A percentile compares a stretch with the other conserved stretches of the same genome.
These are phyloP conservation scores for Oeneis ivallda DNA, from an alignment of 2,888 invertebrate genomes.

Conservation along the genomic window DNA sequence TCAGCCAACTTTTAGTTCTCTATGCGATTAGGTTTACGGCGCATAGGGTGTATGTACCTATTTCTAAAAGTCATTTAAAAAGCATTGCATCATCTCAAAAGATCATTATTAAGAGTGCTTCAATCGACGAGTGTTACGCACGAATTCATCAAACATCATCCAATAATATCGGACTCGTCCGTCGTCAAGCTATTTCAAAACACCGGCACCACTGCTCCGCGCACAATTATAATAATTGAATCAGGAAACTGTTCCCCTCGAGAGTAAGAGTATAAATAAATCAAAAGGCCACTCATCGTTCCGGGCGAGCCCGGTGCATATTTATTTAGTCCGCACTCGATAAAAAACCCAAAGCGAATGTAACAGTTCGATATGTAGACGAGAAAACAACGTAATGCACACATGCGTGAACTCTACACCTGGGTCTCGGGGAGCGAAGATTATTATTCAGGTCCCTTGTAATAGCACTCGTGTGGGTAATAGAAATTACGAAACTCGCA, in stretches of 20 bases:
- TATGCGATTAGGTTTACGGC: no score
- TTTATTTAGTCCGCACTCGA: conserved; percentile 58
- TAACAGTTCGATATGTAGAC: conserved; percentile 40
- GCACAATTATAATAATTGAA: conserved; percentile 71
- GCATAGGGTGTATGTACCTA: no score
- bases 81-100: conserved; percentile 16
- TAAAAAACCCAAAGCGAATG: conserved; percentile 47
- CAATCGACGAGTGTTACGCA: conserved; percentile 33
- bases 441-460: conserved; percentile 27
- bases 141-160: conserved; percentile 38
- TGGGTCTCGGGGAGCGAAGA: conserved; percentile 14
- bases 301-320: conserved; percentile 51
- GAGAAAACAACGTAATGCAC: conserved; percentile 28
- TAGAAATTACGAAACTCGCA: conserved; percentile 47
- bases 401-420: conserved; percentile 7
- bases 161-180: conserved; percentile 42
- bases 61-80: background rate
- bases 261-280: conserved; percentile 62
- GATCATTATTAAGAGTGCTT: conserved; percentile 36
- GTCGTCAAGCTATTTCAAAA: conserved; percentile 44
- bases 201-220: conserved; percentile 39
- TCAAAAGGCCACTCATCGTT: conserved; percentile 55
- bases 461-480: conserved; percentile 36
- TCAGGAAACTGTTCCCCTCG: conserved; percentile 66
- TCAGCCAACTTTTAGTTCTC: background rate